phyloP scores from a whole-genome alignment of 2,797 vertebrate genomes.

The Danio aesculapii region DNA sequence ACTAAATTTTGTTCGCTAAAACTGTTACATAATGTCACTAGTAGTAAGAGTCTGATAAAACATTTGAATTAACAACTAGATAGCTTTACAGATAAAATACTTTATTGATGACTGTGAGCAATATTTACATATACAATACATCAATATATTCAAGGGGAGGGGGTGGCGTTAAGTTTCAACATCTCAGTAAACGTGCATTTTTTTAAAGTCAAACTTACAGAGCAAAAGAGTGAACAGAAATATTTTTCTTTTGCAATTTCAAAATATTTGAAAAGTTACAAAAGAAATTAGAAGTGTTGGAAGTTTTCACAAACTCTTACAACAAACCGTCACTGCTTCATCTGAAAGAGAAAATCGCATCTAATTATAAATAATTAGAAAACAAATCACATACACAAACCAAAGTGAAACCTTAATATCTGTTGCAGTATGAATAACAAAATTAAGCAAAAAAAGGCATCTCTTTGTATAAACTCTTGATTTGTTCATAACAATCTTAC shows the following conservation, averaged over 20 bases:
- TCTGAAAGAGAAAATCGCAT: background rate
- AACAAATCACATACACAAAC: background rate
- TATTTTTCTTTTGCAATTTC: background rate
- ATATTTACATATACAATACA: background rate
- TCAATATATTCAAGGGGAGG: background rate
- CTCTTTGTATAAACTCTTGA: background rate
- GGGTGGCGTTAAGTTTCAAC: background rate
- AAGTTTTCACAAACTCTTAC: background rate
- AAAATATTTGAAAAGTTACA: background rate
- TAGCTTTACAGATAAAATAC: background rate
- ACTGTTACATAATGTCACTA: background rate
- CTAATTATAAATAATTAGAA: background rate
- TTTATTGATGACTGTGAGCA: background rate
- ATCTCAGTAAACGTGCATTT: background rate
- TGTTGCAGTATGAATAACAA: no score
- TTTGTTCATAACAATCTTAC: slow-evolving; percentile 42
- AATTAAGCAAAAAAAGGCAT: background rate
- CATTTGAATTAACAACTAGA: background rate
- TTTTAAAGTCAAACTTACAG: background rate
- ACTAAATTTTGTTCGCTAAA: no score
- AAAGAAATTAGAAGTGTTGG: background rate
- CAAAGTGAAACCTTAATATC: background rate
- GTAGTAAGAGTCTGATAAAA: background rate
- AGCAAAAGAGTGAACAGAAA: background rate
- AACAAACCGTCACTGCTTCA: background rate